These are phyloP conservation scores for Gibbula magus DNA, from an alignment of 2,888 invertebrate species.

Conservation along the genomic window DNA sequence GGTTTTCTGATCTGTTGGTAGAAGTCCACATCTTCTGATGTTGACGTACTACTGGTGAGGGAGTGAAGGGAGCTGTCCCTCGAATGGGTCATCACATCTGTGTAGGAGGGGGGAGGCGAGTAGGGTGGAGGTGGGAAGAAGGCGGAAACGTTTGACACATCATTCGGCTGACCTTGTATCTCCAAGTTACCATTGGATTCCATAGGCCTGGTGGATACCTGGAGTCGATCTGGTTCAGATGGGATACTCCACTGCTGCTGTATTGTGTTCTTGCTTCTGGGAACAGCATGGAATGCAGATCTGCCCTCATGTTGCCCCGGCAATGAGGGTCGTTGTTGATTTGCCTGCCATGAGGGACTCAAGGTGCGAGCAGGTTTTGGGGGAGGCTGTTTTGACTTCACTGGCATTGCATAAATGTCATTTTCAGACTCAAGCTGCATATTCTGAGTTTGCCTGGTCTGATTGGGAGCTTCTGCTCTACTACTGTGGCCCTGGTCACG, in stretches of 20 bases:
- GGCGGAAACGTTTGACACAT: conserved; percentile 28
- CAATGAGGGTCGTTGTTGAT: neutral
- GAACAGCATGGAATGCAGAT: conserved; percentile 25
- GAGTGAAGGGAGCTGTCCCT: conserved; percentile 50
- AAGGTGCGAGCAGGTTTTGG: neutral
- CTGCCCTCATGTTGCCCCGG: conserved; percentile 2
- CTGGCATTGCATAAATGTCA: conserved; percentile 37
- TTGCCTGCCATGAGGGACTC: neutral
- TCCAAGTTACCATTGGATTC: neutral
- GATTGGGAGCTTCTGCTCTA: neutral
- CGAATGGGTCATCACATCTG: conserved; percentile 50
- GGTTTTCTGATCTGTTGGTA: conserved; percentile 33
- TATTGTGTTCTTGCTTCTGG: neutral
- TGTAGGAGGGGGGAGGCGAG: conserved; percentile 57
- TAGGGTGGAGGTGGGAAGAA: conserved; percentile 51
- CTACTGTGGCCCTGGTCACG: neutral
- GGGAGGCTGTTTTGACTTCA: conserved; percentile 17
- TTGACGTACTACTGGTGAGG: conserved; percentile 29
- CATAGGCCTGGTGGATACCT: neutral
- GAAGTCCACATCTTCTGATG: conserved; percentile 22
- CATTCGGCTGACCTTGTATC: neutral
- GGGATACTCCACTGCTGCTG: neutral
- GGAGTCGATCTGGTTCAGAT: neutral
- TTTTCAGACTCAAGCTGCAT: neutral
- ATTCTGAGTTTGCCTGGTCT: neutral